A percentile compares a stretch with the other conserved stretches of the same genome.
These are phyloP conservation scores for Yasuhikotakia modesta DNA, from an alignment of 2,797 vertebrate genomes.

Conservation along the genomic window DNA sequence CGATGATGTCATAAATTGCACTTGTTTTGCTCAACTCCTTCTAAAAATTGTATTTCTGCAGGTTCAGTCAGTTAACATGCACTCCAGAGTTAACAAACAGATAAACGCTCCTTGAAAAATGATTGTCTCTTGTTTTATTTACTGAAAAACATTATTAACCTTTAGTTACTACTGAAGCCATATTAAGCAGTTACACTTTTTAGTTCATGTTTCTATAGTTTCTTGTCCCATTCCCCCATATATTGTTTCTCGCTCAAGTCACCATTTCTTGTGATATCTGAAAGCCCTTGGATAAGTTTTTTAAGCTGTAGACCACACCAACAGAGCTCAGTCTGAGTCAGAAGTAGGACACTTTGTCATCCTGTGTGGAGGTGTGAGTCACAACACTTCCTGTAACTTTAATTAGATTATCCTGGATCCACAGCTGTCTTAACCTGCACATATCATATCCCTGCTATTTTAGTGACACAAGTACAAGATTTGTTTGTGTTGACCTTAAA, in stretches of 20 bases:
- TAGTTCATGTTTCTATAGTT: neutral
- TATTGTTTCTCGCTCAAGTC: neutral
- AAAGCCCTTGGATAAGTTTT: conserved; percentile 1
- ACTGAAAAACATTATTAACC: too few species aligned
- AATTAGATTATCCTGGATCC: conserved; percentile 17
- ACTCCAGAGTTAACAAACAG: too few species aligned
- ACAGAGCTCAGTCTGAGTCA: conserved; percentile 32
- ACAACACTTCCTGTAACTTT: conserved; percentile 18
- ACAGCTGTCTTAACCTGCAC: conserved; percentile 73
- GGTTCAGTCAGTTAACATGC: too few species aligned
- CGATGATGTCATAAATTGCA: neutral
- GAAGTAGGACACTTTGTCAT: conserved; percentile 42
- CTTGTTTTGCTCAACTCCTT: neutral
- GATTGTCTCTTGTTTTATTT: too few species aligned
- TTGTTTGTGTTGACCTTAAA: neutral
- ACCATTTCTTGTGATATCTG: neutral
- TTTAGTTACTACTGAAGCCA: too few species aligned
- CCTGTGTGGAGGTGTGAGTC: conserved; percentile 24
- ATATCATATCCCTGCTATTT: conserved; percentile 59
- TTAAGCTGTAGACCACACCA: conserved; percentile 5
- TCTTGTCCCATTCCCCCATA: neutral
- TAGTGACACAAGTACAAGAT: conserved; percentile 10
- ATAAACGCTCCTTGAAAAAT: too few species aligned
- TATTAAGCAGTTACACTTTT: neutral
- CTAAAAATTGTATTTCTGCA: too few species aligned